phyloP scores from a whole-genome alignment of 2,113 vertebrate genomes.

The Phyllostomus hastatus region DNA sequence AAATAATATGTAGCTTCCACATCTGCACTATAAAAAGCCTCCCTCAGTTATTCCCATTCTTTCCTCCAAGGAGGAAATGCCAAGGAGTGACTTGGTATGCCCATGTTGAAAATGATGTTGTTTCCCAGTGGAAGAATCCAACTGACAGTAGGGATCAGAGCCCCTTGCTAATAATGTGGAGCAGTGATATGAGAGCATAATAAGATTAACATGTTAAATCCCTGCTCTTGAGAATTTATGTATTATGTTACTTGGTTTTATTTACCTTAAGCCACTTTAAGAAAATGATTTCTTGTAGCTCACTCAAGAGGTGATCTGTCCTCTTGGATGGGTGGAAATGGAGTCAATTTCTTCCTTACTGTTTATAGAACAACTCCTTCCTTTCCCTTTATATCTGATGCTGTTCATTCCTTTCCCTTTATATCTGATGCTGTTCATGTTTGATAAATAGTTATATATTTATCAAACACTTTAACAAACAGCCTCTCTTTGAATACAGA shows the following conservation, averaged over 20 bases:
- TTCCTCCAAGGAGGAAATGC: not conserved
- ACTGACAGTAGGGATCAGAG: not conserved
- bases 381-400: not conserved
- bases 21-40: rapidly evolving
- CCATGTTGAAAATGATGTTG: not conserved
- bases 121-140: not conserved
- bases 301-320: not conserved
- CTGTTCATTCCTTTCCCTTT: not conserved
- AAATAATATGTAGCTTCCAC: not conserved
- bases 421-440: not conserved
- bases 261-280: not conserved
- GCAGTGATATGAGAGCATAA: not conserved
- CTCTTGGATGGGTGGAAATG: not conserved
- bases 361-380: not conserved
- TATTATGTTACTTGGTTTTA: not conserved
- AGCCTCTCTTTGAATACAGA: not conserved
- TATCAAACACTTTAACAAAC: not conserved
- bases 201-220: not conserved
- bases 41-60: not conserved
- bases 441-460: not conserved
- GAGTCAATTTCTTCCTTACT: not conserved
- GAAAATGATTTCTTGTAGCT: not conserved
- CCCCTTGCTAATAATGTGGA: not conserved
- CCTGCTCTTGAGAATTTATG: not conserved
- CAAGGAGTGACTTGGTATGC: not conserved